Conservation (phyloP, 2,113 vertebrate genomes). For the Leucoraja erinaceus region DNA sequence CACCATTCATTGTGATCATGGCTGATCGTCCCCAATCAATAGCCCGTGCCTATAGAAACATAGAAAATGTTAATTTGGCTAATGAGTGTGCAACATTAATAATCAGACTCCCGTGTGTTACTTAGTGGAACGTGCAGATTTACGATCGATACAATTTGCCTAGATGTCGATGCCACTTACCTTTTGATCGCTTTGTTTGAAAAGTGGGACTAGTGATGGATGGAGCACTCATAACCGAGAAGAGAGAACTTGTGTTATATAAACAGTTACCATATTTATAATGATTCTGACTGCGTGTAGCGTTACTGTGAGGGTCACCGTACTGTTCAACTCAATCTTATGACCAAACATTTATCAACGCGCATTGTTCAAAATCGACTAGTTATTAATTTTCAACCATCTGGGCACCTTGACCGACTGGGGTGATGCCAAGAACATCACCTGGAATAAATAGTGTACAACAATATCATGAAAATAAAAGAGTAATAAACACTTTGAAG, state of each 20-base stretch:
- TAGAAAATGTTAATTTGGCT: too few relatives aligned
- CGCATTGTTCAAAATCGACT: conserved; percentile 16
- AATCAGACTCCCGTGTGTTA: background rate
- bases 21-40: too few relatives aligned
- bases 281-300: background rate
- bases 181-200: background rate
- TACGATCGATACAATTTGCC: background rate
- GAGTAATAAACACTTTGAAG: conserved; percentile 25
- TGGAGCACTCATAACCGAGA: background rate
- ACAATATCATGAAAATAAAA: background rate
- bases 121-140: too few relatives aligned
- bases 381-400: conserved; percentile 17
- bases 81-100: background rate
- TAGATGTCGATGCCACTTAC: background rate
- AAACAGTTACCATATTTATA: background rate
- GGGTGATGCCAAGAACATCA: conserved; percentile 6
- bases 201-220: background rate
- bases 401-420: conserved; percentile 24
- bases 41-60: too few relatives aligned
- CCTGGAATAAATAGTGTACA: conserved; percentile 24
- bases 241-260: background rate
- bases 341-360: conserved; percentile 1
- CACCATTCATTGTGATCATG: too few relatives aligned
- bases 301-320: background rate
- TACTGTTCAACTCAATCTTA: background rate